phyloP scores from a whole-genome alignment of 2,888 invertebrate species.

The Dyspetes luteomarginatus region DNA sequence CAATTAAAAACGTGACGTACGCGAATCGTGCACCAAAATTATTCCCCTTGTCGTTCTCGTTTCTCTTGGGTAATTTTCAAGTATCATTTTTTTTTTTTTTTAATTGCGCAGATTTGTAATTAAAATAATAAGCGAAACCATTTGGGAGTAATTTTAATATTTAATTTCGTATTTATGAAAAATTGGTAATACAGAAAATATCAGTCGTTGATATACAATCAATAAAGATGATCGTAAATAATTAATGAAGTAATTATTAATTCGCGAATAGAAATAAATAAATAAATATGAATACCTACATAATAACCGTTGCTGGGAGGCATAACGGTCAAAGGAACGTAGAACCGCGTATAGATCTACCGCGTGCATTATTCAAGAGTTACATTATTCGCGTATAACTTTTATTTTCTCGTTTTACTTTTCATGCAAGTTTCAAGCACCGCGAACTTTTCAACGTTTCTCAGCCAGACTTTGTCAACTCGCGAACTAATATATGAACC shows the following conservation, averaged over 20 bases:
- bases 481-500: neutral
- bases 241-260: conserved; percentile 10
- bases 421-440: neutral
- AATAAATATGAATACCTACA: conserved; percentile 49
- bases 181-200: neutral
- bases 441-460: conserved; percentile 10
- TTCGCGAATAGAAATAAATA: conserved; percentile 56
- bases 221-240: neutral
- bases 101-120: no score
- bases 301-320: conserved; percentile 28
- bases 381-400: neutral
- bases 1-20: conserved; percentile 8
- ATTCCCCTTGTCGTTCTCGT: neutral
- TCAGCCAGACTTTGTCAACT: neutral
- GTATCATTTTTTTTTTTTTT: neutral
- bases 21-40: conserved; percentile 2
- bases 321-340: conserved; percentile 53
- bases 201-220: neutral
- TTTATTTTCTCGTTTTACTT: neutral
- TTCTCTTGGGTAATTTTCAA: neutral
- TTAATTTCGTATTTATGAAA: neutral
- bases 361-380: conserved; percentile 37
- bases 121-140: neutral
- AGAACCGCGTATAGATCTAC: conserved; percentile 54
- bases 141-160: neutral